Evolutionary conservation across 2,797 vertebrate species (phyloP), one percentile per base, ranked within the genome.

Genomic region (Clarias pachynema): DNA sequence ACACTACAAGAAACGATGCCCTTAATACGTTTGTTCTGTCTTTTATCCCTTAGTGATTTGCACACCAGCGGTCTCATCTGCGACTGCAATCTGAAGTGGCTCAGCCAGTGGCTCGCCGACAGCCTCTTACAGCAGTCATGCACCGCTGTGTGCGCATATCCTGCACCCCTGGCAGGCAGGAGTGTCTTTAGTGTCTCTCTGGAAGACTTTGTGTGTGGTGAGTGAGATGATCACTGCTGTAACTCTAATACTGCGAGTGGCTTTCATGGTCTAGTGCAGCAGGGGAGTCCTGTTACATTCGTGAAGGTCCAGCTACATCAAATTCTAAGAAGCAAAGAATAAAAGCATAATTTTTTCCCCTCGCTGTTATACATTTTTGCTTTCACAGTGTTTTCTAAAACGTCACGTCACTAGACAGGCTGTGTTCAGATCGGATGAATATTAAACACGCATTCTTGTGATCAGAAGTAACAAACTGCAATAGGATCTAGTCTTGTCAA

Each of bases 21-120:
- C 15, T 87, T 1, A 93, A 94, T 80, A 94, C 87, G 83, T 18
- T 26, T 68, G 2, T 81, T 20, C 15, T 66, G 5, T 37, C 29
- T 78, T 72, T 29, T n/a, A 9, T 87, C 91, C 86, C 75, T 72
- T 94, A 99, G 98, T 85, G 94, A 95, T 79, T 94, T 99, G 90
- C 99, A 99, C 93, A 99, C 97, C 6, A 97, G 97, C 22, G 98
- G 98, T 90, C 96, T 99, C 86, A 93, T 99, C 92, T 99, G 98
- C 57, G 98, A 99, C 95, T 99, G 98, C 94, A 98, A 98, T 84
- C 93, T 99, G 82, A 97, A 97, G 93, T 99, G 98, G 98, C 94
- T 99, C 75, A 96, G 96, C 0, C 92, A 96, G 91, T 99, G 98
- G 98, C 94, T 98, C 95, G 97, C 95, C 40, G 97, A 97, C 93